Conservation (phyloP, 2,113 vertebrate species). For the Eonycteris spelaea region DNA sequence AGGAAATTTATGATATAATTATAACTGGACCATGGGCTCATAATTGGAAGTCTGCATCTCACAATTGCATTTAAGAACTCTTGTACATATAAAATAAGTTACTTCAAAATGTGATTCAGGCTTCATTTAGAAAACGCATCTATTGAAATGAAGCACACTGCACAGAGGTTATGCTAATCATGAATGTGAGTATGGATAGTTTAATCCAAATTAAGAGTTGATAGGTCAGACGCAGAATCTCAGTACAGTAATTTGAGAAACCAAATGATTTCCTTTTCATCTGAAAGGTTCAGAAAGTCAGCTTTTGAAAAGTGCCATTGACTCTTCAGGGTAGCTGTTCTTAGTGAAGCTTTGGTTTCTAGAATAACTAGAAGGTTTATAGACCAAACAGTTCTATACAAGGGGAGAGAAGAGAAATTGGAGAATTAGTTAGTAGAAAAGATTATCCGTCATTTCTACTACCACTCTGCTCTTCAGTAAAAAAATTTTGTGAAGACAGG, state of each 20-base stretch:
- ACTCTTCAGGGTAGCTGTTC: not conserved
- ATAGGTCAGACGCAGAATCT: not conserved
- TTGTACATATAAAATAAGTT: not conserved
- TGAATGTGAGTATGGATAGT: not conserved
- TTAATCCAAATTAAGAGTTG: not conserved
- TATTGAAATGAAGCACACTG: not conserved
- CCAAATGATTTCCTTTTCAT: not conserved
- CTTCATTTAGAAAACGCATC: not conserved
- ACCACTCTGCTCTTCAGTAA: not conserved
- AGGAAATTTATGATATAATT: not conserved
- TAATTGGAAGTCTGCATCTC: not conserved
- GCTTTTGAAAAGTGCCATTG: not conserved
- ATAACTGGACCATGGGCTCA: not conserved
- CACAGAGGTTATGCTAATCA: not conserved
- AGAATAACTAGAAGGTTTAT: not conserved
- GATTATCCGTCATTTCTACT: not conserved
- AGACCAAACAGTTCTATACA: not conserved
- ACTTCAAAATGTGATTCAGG: not conserved
- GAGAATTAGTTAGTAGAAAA: not conserved
- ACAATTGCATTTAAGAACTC: not conserved
- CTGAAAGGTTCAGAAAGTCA: not conserved
- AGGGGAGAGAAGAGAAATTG: not conserved
- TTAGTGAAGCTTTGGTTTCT: not conserved
- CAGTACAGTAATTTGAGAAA: not conserved
- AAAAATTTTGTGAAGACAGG: not conserved